Conservation (phyloP, 2,113 vertebrate genomes). For the Oncorhynchus masou region DNA sequence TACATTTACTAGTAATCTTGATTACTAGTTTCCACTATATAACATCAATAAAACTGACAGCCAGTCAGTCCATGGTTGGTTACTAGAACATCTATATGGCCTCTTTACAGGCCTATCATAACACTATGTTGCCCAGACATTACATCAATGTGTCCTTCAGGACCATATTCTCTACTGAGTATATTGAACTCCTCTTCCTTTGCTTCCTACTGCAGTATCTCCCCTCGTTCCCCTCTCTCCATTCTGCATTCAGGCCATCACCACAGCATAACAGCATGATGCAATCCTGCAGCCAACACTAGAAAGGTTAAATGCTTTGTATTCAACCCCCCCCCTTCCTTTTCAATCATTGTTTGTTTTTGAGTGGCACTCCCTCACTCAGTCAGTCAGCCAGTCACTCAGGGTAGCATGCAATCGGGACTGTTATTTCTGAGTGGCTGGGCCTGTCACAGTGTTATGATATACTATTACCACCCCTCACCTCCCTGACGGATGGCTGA, state of each 20-base stretch:
- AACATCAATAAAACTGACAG: no score
- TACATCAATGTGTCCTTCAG: not conserved
- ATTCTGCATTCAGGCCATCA: not conserved
- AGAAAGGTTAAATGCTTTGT: not conserved
- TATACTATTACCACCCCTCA: not conserved
- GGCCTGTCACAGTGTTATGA: not conserved
- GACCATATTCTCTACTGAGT: not conserved
- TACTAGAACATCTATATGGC: no score
- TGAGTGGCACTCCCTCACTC: conserved; percentile 16
- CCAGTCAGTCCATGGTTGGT: no score
- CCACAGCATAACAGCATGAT: conserved; percentile 24
- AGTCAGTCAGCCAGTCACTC: not conserved
- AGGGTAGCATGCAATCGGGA: not conserved
- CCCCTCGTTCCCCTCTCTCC: not conserved
- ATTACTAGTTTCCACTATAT: no score
- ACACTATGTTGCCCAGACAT: not conserved
- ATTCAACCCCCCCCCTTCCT: not conserved
- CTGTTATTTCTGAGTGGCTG: not conserved
- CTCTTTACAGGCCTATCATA: no score
- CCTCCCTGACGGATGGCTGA: conserved; percentile 20
- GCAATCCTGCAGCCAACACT: conserved; percentile 33
- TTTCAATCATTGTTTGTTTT: conserved; percentile 23
- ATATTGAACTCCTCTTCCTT: no score
- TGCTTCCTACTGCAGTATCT: no score
- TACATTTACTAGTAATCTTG: no score